Percentiles rank a stretch among this genome's conserved stretches.
phyloP scores from a whole-genome alignment of 1,140 invertebrate genomes.

The Phthorimaea operculella region DNA sequence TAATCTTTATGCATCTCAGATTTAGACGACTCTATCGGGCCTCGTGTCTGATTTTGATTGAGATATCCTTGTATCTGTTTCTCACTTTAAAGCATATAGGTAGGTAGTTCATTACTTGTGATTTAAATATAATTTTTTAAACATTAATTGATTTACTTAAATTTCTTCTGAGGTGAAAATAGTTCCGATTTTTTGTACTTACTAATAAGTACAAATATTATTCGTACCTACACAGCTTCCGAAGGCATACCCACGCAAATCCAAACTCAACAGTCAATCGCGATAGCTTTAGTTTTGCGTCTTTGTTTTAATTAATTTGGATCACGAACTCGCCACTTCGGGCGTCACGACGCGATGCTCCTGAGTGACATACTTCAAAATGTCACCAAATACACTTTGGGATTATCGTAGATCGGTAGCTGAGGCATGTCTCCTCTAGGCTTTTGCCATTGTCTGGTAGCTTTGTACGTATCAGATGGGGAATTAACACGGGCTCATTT shows the following conservation, averaged over 20 bases:
- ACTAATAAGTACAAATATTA: too few relatives aligned
- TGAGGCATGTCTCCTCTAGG: slow-evolving; percentile 12
- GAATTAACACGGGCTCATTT: slow-evolving; percentile 1
- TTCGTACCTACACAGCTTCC: too few relatives aligned
- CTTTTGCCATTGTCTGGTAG: slow-evolving; percentile 29
- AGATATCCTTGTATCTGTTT: too few relatives aligned
- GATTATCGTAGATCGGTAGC: slow-evolving; percentile 45
- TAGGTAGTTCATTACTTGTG: too few relatives aligned
- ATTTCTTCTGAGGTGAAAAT: too few relatives aligned
- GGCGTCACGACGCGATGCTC: slow-evolving; percentile 56
- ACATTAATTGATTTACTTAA: too few relatives aligned
- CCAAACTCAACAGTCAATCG: slow-evolving; percentile 46
- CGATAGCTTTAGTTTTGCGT: slow-evolving; percentile 63
- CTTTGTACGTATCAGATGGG: slow-evolving; percentile 4
- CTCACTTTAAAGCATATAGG: too few relatives aligned
- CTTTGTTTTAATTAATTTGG: slow-evolving; percentile 67
- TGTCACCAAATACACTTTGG: slow-evolving; percentile 59
- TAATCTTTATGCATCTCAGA: background rate
- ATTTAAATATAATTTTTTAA: too few relatives aligned
- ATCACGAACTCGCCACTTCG: slow-evolving; percentile 64
- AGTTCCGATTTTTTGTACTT: too few relatives aligned
- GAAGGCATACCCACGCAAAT: slow-evolving; percentile 42
- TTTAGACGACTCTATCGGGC: too few relatives aligned
- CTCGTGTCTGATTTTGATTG: too few relatives aligned
- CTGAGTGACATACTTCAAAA: slow-evolving; percentile 66